phyloP scores from a whole-genome alignment of 1,140 invertebrate genomes.

The Lordiphosa stackelbergi region DNA sequence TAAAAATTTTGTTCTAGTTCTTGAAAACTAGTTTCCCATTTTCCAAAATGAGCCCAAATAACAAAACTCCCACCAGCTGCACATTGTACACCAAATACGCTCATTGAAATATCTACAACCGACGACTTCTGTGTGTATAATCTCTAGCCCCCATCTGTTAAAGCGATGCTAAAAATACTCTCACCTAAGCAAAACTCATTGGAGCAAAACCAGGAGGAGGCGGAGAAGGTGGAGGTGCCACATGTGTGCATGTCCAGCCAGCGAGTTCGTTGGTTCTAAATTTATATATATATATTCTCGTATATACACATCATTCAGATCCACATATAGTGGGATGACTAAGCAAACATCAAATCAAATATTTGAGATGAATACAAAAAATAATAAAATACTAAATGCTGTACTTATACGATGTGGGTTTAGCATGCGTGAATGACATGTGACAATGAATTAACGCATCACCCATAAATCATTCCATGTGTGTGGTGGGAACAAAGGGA shows the following conservation, averaged over 20 bases:
- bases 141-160: constrained; percentile 21
- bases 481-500: too few species aligned
- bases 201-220: constrained; percentile 16
- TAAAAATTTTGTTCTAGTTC: background rate
- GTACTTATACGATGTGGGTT: too few species aligned
- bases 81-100: background rate
- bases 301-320: constrained; percentile 7
- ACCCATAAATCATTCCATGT: too few species aligned
- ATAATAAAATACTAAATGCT: constrained; percentile 5
- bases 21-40: background rate
- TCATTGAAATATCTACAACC: constrained; percentile 9
- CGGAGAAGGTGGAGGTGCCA: constrained; percentile 13
- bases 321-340: constrained; percentile 44
- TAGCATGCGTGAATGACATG: too few species aligned
- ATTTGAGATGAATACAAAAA: constrained; percentile 30
- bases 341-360: constrained; percentile 45
- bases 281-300: constrained; percentile 1
- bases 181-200: constrained; percentile 40
- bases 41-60: background rate
- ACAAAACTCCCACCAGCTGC: constrained; percentile 1
- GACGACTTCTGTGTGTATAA: constrained; percentile 5
- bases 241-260: constrained; percentile 29
- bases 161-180: constrained; percentile 40
- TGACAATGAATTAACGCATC: too few species aligned
- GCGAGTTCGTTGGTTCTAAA: constrained; percentile 10